Evolutionary conservation across 2,113 vertebrate genomes (phyloP), one percentile per base, ranked within the genome.

Genomic region (Campylorhamphus procurvoides): DNA sequence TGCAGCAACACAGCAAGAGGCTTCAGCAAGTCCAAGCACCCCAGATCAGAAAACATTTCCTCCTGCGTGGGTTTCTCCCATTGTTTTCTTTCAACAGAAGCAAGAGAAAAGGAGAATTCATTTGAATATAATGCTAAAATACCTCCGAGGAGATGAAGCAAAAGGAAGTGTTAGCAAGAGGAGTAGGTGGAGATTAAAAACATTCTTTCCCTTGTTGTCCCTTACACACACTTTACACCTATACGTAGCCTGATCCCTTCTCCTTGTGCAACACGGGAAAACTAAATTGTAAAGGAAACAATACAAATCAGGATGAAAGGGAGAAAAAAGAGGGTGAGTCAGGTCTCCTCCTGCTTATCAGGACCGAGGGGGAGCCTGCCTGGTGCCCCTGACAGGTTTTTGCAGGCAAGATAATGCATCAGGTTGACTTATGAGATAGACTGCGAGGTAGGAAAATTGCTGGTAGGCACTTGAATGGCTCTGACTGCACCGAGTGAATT

Each of bases 381-480:
- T 92, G 83, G 64, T 19, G 8, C 73, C 93, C 49, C 18, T 64
- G 92, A 81, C 40, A 87, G 79, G 35, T 42, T 83, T 88, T 69
- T 87, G n/a, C 24, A 37, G 74, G 37, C 16, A 55, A 80, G 74
- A 91, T 79, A 87, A 83, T 42, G 78, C 78, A 19, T 71, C 68
- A 85, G 66, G 56, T 71, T 90, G 88, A 90, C 59, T 56, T 64
- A 4, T 40, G 62, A 84, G 85, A 86, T 56, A 55, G 3, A 47
- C 76, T 74, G 55, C 0, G 12, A 96, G 79, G 47, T 37, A n/a
- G 64, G 90, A 84, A 90, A 95, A 93, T 96, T 94, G 88, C 76
- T 40, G 85, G 47, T 44, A 73, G 90, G 85, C 66, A 67, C 91
- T 96, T 74, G 91, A 95, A 74, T 56, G 90, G 78, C 82, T 80